phyloP scores from a whole-genome alignment of 2,113 vertebrate species.

The Gadus chalcogrammus region DNA sequence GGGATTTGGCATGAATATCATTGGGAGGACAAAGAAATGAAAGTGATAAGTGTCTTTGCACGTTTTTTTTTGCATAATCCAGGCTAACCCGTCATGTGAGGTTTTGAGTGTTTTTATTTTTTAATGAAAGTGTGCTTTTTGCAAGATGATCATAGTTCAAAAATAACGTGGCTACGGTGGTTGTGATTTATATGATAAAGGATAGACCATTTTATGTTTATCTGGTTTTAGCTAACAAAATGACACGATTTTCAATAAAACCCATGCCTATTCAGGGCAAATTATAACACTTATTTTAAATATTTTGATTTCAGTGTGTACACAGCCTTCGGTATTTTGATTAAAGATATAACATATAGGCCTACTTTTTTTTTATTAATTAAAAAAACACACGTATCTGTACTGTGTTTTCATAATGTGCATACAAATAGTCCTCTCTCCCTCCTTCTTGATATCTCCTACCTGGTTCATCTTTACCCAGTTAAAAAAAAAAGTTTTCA shows the following conservation, averaged over 20 bases:
- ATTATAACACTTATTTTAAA: no score
- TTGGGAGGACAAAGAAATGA: constrained; percentile 79
- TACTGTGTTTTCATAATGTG: neutral
- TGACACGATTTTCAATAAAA: no score
- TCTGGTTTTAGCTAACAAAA: no score
- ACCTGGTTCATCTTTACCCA: constrained; percentile 20
- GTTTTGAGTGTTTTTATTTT: constrained; percentile 27
- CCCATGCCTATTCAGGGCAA: no score
- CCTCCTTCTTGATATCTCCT: neutral
- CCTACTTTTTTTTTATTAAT: neutral
- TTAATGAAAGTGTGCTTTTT: constrained; percentile 48
- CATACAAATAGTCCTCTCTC: neutral
- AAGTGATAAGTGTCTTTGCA: constrained; percentile 76
- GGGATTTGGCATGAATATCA: constrained; percentile 80
- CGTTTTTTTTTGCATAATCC: constrained; percentile 75
- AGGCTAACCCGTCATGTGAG: constrained; percentile 73
- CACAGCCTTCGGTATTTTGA: neutral
- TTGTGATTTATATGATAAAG: no score
- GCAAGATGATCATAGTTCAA: constrained; percentile 22
- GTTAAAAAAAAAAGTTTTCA: constrained; percentile 27
- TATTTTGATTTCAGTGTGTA: no score
- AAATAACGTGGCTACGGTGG: constrained; percentile 22
- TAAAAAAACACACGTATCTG: neutral
- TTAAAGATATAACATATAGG: neutral
- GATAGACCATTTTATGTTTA: no score